phyloP scores from a whole-genome alignment of 2,797 vertebrate genomes.

The Liparis tanakae region DNA sequence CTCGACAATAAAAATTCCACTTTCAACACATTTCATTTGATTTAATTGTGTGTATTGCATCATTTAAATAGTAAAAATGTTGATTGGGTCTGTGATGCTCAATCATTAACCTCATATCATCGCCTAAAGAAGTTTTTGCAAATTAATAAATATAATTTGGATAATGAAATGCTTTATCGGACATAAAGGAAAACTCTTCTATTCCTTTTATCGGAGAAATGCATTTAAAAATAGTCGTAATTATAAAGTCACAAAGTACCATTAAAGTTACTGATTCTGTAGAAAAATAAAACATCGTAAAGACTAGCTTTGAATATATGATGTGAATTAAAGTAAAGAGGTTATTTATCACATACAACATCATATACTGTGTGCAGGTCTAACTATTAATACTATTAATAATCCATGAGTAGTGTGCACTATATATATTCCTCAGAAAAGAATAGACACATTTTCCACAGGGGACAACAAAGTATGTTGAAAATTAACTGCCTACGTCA shows the following conservation, averaged over 20 bases:
- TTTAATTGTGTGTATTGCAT: conserved; percentile 3
- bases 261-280: not conserved
- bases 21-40: not conserved
- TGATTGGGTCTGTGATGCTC: not conserved
- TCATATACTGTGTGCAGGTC: too few relatives aligned
- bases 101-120: not conserved
- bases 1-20: conserved; percentile 9
- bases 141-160: not conserved
- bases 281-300: not conserved
- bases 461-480: too few relatives aligned
- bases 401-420: not conserved
- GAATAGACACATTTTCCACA: not conserved
- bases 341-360: not conserved
- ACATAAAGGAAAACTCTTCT: not conserved
- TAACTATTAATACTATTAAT: not conserved
- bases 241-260: not conserved
- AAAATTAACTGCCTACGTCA: not conserved
- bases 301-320: not conserved
- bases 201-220: not conserved
- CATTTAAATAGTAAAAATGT: not conserved
- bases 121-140: not conserved
- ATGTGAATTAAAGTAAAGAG: too few relatives aligned
- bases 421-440: not conserved
- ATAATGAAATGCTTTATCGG: not conserved
- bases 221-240: not conserved